Percentiles rank a stretch among this genome's conserved stretches.
Evolutionary conservation across 2,888 invertebrate species (phyloP).

Genomic region (Pilophorus perplexus): DNA sequence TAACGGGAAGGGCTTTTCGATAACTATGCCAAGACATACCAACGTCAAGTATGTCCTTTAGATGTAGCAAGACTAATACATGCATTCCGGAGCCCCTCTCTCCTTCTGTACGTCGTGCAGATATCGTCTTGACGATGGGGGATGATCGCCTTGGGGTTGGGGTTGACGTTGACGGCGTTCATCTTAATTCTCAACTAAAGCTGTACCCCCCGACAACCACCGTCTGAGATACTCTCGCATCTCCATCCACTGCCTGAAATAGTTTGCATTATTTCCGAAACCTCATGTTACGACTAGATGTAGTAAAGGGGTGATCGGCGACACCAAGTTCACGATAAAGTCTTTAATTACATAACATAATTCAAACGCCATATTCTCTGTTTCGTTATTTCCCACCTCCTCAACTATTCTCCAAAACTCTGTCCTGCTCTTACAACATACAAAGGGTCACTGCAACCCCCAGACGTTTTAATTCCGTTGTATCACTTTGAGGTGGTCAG

Average conservation of each 20-base stretch:
- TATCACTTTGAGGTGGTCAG: slow-evolving; percentile 32
- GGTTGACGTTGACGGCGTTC: no score
- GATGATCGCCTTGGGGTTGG: slow-evolving; percentile 18
- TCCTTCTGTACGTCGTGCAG: neutral
- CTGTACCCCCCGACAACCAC: slow-evolving; percentile 1
- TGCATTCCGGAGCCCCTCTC: slow-evolving; percentile 6
- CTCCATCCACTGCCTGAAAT: neutral
- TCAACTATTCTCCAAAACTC: no score
- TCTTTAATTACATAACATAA: no score
- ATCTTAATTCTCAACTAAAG: slow-evolving; percentile 23
- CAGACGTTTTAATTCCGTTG: neutral
- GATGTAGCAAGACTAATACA: slow-evolving; percentile 33
- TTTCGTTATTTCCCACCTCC: no score
- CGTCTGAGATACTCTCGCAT: neutral
- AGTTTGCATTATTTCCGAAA: slow-evolving; percentile 18
- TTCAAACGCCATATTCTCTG: no score
- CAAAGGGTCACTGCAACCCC: no score
- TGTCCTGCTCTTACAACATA: no score
- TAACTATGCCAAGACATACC: slow-evolving; percentile 42
- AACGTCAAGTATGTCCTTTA: slow-evolving; percentile 42
- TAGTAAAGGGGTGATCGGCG: no score
- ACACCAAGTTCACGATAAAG: no score
- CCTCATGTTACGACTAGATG: no score
- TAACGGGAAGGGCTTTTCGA: slow-evolving; percentile 37
- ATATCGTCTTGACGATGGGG: slow-evolving; percentile 24